Evolutionary conservation across 2,113 vertebrate species (phyloP).

Genomic region (Okapia johnstoni): DNA sequence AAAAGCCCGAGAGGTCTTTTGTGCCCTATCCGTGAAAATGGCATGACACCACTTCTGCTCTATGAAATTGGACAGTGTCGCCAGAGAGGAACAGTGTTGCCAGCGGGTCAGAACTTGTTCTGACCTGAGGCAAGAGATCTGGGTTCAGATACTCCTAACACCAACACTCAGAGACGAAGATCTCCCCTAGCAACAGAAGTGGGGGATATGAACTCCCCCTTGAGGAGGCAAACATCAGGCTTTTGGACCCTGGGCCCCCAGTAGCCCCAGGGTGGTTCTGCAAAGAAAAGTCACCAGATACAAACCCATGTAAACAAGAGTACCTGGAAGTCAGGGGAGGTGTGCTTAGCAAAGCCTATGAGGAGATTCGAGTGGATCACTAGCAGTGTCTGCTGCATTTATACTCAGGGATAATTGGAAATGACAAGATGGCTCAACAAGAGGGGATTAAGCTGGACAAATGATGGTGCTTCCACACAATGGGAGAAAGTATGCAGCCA

Average conservation of each 20-base stretch:
- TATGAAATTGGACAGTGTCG: rapidly evolving
- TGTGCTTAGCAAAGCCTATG: rapidly evolving
- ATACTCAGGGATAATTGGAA: not conserved
- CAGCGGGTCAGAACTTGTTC: not conserved
- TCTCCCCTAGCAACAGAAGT: not conserved
- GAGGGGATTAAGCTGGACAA: not conserved
- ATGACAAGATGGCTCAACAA: not conserved
- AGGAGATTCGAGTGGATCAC: not conserved
- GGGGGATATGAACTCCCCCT: rapidly evolving
- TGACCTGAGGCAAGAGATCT: not conserved
- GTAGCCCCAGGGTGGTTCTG: not conserved
- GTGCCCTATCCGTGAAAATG: not conserved
- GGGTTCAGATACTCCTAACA: not conserved
- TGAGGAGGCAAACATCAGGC: not conserved
- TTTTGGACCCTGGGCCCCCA: not conserved
- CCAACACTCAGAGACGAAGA: rapidly evolving
- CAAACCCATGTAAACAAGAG: not conserved
- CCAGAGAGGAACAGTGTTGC: not conserved
- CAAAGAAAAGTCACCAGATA: not conserved
- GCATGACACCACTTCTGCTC: not conserved
- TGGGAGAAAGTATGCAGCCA: rapidly evolving
- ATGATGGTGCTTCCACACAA: not conserved
- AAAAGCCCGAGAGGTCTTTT: not conserved
- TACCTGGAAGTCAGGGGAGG: not conserved
- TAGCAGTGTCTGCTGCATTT: not conserved